These are phyloP conservation scores for Suillia variegata DNA, from an alignment of 2,888 invertebrate genomes.

Conservation along the genomic window DNA sequence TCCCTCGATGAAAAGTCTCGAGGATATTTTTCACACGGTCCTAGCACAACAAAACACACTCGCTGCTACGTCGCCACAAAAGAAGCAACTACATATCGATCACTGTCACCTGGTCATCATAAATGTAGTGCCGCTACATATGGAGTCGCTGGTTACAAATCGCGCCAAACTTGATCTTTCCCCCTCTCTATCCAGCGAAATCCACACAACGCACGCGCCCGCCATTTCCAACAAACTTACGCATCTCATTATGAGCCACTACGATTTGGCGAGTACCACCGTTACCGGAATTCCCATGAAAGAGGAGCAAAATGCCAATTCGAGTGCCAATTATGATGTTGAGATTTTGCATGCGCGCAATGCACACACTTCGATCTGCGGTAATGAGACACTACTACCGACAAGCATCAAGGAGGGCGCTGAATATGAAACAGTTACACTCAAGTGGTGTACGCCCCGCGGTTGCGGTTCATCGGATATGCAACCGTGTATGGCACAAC, in stretches of 20 bases:
- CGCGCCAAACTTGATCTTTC: slow-evolving; percentile 75
- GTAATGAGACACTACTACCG: slow-evolving; percentile 65
- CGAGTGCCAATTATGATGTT: slow-evolving; percentile 98
- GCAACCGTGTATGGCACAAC: slow-evolving; percentile 83
- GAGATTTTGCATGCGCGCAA: slow-evolving; percentile 90
- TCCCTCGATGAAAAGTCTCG: slow-evolving; percentile 81
- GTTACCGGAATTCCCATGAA: slow-evolving; percentile 99
- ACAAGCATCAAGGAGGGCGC: slow-evolving; percentile 74
- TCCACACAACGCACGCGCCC: slow-evolving; percentile 79
- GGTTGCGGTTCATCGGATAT: slow-evolving; percentile 79
- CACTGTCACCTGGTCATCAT: slow-evolving; percentile 90
- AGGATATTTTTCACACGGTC: slow-evolving; percentile 84
- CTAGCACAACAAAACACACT: slow-evolving; percentile 81
- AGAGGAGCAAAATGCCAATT: slow-evolving; percentile 97
- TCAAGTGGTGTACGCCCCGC: slow-evolving; percentile 98
- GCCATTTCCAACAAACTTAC: slow-evolving; percentile 76
- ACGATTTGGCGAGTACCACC: slow-evolving; percentile 91
- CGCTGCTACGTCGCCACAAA: slow-evolving; percentile 67
- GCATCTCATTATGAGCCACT: slow-evolving; percentile 81
- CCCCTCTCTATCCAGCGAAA: slow-evolving; percentile 75
- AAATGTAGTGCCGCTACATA: slow-evolving; percentile 84
- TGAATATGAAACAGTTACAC: slow-evolving; percentile 79
- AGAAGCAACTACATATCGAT: slow-evolving; percentile 74
- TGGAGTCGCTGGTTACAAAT: slow-evolving; percentile 77
- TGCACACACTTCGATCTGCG: slow-evolving; percentile 83